Evolutionary conservation across 2,888 invertebrate species (phyloP).

Genomic region (Drosophila atripex): DNA sequence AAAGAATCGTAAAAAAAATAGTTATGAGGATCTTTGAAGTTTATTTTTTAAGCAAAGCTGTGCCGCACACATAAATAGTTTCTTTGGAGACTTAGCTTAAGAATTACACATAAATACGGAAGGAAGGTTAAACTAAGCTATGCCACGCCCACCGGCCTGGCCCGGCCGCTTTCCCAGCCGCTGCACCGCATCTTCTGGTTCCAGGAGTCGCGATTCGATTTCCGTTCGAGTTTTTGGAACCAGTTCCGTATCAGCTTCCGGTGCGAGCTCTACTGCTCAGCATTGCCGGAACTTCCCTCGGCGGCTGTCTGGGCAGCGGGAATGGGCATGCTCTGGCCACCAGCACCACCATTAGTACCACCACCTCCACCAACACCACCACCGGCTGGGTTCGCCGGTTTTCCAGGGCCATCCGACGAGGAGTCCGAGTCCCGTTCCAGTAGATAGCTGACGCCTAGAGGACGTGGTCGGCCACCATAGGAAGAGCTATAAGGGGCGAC

Average conservation of each 20-base stretch:
- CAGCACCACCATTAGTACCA: slow-evolving; percentile 42
- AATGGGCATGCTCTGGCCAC: slow-evolving; percentile 56
- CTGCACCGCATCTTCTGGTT: slow-evolving; percentile 7
- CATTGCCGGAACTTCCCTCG: slow-evolving; percentile 40
- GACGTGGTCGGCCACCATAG: slow-evolving; percentile 82
- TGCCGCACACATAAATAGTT: slow-evolving; percentile 47
- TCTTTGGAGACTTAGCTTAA: slow-evolving; percentile 56
- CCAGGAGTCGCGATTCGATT: slow-evolving; percentile 1
- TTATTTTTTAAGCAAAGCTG: slow-evolving; percentile 62
- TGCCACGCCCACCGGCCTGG: slow-evolving; percentile 46
- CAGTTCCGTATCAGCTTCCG: slow-evolving; percentile 20
- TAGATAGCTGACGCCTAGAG: slow-evolving; percentile 83
- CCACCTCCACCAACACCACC: slow-evolving; percentile 43
- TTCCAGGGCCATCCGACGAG: slow-evolving; percentile 60
- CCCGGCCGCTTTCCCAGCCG: slow-evolving; percentile 16
- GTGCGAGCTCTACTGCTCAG: slow-evolving; percentile 38
- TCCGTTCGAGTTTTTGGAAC: slow-evolving; percentile 12
- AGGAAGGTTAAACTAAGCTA: slow-evolving; percentile 50
- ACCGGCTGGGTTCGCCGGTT: slow-evolving; percentile 49
- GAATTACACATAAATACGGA: slow-evolving; percentile 66
- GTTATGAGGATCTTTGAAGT: slow-evolving; percentile 66
- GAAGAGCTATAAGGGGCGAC: slow-evolving; percentile 84
- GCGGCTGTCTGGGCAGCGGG: slow-evolving; percentile 69
- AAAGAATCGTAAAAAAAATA: neutral
- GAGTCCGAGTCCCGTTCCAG: slow-evolving; percentile 81